A percentile compares a stretch with the other conserved stretches of the same genome.
Conservation (phyloP, 2,113 vertebrate genomes). For the Serilophus lunatus region DNA sequence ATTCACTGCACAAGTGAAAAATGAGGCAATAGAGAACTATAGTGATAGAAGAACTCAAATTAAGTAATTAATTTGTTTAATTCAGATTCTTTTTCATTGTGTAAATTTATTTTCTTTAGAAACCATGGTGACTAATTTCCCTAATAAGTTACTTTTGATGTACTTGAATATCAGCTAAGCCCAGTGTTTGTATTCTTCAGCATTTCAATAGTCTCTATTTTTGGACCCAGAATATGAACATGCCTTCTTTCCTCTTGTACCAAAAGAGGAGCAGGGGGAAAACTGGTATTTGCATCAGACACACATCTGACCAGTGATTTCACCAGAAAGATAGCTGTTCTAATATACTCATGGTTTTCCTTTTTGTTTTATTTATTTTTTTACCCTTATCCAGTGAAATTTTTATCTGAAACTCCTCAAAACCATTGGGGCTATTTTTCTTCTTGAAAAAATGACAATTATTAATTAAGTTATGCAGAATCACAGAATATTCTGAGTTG, state of each 20-base stretch:
- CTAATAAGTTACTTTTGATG: not conserved
- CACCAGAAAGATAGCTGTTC: not conserved
- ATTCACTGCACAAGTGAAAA: not conserved
- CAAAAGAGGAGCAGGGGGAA: not conserved
- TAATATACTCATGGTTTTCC: not conserved
- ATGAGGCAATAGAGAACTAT: not conserved
- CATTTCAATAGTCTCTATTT: not conserved
- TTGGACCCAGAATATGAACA: not conserved
- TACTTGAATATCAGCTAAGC: not conserved
- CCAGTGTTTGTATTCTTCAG: not conserved
- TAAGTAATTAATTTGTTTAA: not conserved
- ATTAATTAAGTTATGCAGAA: not conserved
- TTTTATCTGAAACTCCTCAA: not conserved
- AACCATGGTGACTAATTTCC: not conserved
- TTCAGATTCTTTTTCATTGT: not conserved
- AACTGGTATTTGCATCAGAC: not conserved
- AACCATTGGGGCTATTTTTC: fast-evolving
- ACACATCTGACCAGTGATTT: not conserved
- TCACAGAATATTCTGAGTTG: not conserved
- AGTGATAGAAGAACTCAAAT: not conserved
- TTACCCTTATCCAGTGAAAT: not conserved
- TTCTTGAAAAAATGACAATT: not conserved
- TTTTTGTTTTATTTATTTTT: not conserved
- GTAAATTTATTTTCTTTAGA: not conserved
- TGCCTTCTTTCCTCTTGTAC: not conserved